Conservation (phyloP, 1,140 invertebrate genomes). For the Cotesia glomerata region DNA sequence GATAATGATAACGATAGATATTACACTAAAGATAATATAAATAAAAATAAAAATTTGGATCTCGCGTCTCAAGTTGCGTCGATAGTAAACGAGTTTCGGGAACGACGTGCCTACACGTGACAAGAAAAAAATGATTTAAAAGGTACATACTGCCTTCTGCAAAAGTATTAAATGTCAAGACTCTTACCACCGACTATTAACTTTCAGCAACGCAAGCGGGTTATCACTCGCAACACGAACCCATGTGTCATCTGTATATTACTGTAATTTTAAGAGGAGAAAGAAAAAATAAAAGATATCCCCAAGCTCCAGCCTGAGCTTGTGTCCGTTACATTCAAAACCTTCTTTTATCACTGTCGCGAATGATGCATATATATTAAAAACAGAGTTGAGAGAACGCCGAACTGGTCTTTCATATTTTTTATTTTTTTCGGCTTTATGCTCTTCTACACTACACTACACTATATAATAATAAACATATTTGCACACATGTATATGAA, state of each 20-base stretch:
- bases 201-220: slow-evolving; percentile 4
- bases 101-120: background rate
- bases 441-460: no score
- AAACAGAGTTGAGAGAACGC: background rate
- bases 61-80: no score
- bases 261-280: slow-evolving; percentile 11
- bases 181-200: background rate
- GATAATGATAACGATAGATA: no score
- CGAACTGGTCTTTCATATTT: background rate
- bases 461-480: no score
- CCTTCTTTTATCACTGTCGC: slow-evolving; percentile 19
- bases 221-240: slow-evolving; percentile 9
- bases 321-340: slow-evolving; percentile 3
- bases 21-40: no score
- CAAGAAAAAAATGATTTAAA: slow-evolving; percentile 13
- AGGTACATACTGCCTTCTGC: background rate
- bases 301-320: no score
- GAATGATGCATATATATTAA: slow-evolving; percentile 11
- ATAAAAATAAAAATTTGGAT: no score
- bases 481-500: no score
- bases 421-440: no score
- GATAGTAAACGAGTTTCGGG: no score
- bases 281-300: background rate
- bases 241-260: slow-evolving; percentile 18
- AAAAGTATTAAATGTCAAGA: slow-evolving; percentile 14